Evolutionary conservation across 2,113 vertebrate species (phyloP).

Genomic region (Zosterops japonicus): DNA sequence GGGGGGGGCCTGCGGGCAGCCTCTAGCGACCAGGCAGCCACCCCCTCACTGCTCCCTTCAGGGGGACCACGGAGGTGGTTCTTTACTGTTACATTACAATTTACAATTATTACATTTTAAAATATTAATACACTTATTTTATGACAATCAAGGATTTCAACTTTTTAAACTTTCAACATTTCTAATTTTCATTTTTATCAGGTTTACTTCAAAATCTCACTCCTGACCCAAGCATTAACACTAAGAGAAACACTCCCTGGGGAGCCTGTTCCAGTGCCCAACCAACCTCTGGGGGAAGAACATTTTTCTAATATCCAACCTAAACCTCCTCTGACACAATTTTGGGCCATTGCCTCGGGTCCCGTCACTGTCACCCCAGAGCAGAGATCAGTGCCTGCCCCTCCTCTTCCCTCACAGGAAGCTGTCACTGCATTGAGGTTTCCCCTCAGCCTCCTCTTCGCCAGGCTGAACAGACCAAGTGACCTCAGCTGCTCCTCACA

Average conservation of each 20-base stretch:
- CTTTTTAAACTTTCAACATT: too few relatives aligned
- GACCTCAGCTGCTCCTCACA: accelerated
- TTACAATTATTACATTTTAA: too few relatives aligned
- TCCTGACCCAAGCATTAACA: neutral
- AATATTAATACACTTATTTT: too few relatives aligned
- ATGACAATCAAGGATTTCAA: too few relatives aligned
- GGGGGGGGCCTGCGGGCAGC: too few relatives aligned
- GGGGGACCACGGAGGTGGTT: too few relatives aligned
- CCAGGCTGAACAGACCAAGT: neutral
- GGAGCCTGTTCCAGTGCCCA: neutral
- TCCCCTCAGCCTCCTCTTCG: neutral
- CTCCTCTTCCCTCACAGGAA: neutral
- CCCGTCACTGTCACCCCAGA: neutral
- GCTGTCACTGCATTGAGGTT: accelerated
- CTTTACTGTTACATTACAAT: too few relatives aligned
- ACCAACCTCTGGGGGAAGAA: accelerated
- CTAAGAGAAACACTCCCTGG: neutral
- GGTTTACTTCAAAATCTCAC: neutral
- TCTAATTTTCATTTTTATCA: too few relatives aligned
- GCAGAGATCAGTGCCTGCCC: neutral
- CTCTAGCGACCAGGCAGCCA: too few relatives aligned
- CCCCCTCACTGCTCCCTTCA: too few relatives aligned
- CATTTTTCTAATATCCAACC: neutral
- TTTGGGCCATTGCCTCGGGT: accelerated
- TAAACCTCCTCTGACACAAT: neutral